These are phyloP conservation scores for Rhinophrynus dorsalis DNA, from an alignment of 2,797 vertebrate species.

Conservation along the genomic window DNA sequence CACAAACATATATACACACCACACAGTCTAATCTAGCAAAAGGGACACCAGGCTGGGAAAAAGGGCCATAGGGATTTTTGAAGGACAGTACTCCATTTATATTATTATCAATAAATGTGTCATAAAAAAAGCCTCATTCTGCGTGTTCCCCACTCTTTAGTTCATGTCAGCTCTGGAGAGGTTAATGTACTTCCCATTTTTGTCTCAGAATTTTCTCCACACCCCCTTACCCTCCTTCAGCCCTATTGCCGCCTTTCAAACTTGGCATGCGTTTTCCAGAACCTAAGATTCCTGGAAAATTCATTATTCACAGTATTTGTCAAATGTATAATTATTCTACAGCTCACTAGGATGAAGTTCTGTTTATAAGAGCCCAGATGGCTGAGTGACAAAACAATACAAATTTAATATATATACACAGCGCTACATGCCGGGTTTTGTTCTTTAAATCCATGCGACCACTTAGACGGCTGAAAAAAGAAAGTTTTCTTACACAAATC, in stretches of 20 bases:
- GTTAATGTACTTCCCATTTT: too few relatives aligned
- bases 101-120: too few relatives aligned
- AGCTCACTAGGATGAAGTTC: slow-evolving; percentile 1
- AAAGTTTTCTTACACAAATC: not conserved
- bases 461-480: not conserved
- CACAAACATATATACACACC: too few relatives aligned
- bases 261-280: not conserved
- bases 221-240: not conserved
- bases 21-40: too few relatives aligned
- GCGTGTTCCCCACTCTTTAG: too few relatives aligned
- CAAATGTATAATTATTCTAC: slow-evolving; percentile 25
- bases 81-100: too few relatives aligned
- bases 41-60: too few relatives aligned
- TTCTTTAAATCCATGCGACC: not conserved
- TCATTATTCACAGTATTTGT: slow-evolving; percentile 33
- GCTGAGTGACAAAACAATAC: slow-evolving; percentile 15
- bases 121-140: too few relatives aligned
- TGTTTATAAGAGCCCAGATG: slow-evolving; percentile 32
- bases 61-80: too few relatives aligned
- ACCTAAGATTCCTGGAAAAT: slow-evolving; percentile 30
- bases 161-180: too few relatives aligned
- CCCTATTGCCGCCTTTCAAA: not conserved
- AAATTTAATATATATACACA: slow-evolving; percentile 29
- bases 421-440: not conserved
- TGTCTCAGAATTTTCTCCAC: too few relatives aligned